Evolutionary conservation across 1,140 invertebrate genomes (phyloP).

Genomic region (Apocrypta bakeri): DNA sequence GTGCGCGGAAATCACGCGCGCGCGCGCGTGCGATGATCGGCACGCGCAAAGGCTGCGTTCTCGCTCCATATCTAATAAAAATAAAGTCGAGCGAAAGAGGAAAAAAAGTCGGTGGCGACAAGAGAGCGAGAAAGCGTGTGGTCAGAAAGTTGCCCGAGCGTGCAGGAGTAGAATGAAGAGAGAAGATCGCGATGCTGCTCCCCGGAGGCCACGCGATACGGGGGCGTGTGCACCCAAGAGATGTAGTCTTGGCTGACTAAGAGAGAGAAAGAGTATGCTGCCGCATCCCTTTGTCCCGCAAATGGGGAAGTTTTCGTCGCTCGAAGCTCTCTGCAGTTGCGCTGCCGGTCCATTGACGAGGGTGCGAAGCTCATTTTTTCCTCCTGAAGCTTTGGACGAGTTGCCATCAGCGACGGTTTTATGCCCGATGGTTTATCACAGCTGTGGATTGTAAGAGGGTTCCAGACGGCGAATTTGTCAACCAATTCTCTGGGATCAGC

Average conservation of each 20-base stretch:
- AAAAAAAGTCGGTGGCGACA: not conserved
- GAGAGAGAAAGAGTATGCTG: slow-evolving; percentile 26
- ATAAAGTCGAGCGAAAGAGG: not conserved
- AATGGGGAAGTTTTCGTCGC: slow-evolving; percentile 63
- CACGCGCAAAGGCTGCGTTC: not conserved
- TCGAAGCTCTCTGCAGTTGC: slow-evolving; percentile 42
- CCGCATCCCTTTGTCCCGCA: slow-evolving; percentile 58
- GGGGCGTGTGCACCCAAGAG: slow-evolving; percentile 39
- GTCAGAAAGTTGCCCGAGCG: slow-evolving; percentile 17
- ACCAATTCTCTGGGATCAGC: slow-evolving; percentile 62
- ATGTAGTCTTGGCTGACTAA: slow-evolving; percentile 45
- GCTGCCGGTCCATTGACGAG: slow-evolving; percentile 49
- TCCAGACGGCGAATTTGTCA: slow-evolving; percentile 58
- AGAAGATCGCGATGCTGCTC: slow-evolving; percentile 22
- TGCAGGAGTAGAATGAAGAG: not conserved
- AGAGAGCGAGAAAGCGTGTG: not conserved
- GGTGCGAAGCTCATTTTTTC: slow-evolving; percentile 59
- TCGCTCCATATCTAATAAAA: not conserved
- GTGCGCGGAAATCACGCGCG: not conserved
- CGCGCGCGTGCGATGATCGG: not conserved
- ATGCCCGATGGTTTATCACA: slow-evolving; percentile 61
- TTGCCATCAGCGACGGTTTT: slow-evolving; percentile 50
- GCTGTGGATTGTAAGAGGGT: slow-evolving; percentile 56
- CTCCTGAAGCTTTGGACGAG: slow-evolving; percentile 35
- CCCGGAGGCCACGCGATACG: slow-evolving; percentile 29